Percentiles rank a stretch among this genome's conserved stretches.
Evolutionary conservation across 2,113 vertebrate genomes (phyloP).

Genomic region (Crotalus viridis): DNA sequence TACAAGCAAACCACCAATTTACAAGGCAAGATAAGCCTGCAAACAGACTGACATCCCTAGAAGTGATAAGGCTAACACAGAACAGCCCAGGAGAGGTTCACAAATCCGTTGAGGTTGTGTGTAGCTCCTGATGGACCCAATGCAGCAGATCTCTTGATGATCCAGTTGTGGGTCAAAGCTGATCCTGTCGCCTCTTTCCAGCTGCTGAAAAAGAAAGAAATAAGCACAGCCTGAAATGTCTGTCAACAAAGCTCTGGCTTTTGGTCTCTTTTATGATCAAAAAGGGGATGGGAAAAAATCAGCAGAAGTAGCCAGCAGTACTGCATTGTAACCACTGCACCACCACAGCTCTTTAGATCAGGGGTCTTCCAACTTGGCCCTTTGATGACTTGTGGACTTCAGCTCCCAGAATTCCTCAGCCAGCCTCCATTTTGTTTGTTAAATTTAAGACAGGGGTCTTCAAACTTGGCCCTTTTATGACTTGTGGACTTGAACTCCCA

Average conservation of each 20-base stretch:
- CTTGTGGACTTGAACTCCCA: too few species aligned
- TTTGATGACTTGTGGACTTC: too few species aligned
- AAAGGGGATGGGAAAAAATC: background rate
- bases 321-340: too few species aligned
- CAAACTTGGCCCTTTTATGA: too few species aligned
- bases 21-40: constrained; percentile 91
- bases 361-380: too few species aligned
- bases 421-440: too few species aligned
- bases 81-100: constrained; percentile 84
- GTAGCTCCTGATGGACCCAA: constrained; percentile 87
- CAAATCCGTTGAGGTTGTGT: constrained; percentile 91
- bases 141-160: constrained; percentile 89
- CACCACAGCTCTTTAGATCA: too few species aligned
- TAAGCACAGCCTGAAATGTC: background rate
- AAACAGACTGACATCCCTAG: constrained; percentile 86
- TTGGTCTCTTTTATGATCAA: background rate
- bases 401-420: too few species aligned
- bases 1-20: constrained; percentile 95
- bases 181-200: constrained; percentile 78
- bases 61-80: constrained; percentile 90
- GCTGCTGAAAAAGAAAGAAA: constrained; percentile 69
- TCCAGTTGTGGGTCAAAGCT: constrained; percentile 93
- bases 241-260: background rate
- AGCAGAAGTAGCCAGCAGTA: too few species aligned
- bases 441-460: too few species aligned